A percentile compares a stretch with the other conserved stretches of the same genome.
These are phyloP conservation scores for Chascanopsetta lugubris DNA, from an alignment of 2,113 vertebrate species.

Conservation along the genomic window DNA sequence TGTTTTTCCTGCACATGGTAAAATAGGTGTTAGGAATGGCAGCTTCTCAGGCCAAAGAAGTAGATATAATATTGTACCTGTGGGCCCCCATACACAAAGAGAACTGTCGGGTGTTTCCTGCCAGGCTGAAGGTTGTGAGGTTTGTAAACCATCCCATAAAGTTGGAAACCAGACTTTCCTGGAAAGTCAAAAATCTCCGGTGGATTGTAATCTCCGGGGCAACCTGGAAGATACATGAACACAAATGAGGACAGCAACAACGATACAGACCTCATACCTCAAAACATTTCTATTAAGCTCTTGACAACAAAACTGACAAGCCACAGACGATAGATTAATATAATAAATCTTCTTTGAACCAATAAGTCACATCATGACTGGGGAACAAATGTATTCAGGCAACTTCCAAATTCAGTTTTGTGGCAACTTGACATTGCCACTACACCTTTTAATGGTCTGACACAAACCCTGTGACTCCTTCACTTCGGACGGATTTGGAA, in stretches of 20 bases:
- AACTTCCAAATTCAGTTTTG: too few relatives aligned
- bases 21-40: not conserved
- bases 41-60: too few relatives aligned
- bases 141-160: slow-evolving; percentile 97
- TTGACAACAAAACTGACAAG: too few relatives aligned
- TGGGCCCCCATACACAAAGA: slow-evolving; percentile 96
- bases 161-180: slow-evolving; percentile 87
- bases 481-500: not conserved
- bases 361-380: too few relatives aligned
- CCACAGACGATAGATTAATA: too few relatives aligned
- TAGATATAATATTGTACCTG: slow-evolving; percentile 81
- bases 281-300: too few relatives aligned
- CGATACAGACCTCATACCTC: too few relatives aligned
- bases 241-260: not conserved
- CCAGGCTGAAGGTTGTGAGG: slow-evolving; percentile 90
- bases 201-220: slow-evolving; percentile 92
- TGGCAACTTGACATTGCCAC: too few relatives aligned
- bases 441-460: too few relatives aligned
- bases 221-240: slow-evolving; percentile 79
- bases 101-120: slow-evolving; percentile 93
- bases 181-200: slow-evolving; percentile 95
- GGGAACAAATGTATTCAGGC: too few relatives aligned
- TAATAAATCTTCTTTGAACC: too few relatives aligned
- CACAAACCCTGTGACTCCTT: slow-evolving; percentile 13
- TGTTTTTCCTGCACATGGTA: not conserved